phyloP scores from a whole-genome alignment of 92 coral and sea anemone genomes.

The Phenganax marumi region DNA sequence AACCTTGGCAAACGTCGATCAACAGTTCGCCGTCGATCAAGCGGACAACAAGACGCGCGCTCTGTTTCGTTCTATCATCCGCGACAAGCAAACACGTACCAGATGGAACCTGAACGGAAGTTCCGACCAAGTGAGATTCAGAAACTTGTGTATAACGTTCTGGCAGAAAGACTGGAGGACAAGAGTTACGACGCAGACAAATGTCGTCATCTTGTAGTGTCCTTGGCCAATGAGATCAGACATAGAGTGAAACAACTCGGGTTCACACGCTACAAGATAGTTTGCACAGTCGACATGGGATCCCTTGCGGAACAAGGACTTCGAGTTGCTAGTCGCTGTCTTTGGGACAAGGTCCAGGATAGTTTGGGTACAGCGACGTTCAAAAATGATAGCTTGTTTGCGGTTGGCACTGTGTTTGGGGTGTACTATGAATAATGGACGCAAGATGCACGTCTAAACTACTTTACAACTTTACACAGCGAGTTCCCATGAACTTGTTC shows the following conservation, averaged over 20 bases:
- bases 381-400: constrained; percentile 69
- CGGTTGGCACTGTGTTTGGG: constrained; percentile 84
- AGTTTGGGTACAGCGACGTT: constrained; percentile 77
- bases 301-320: constrained; percentile 74
- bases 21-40: constrained; percentile 36
- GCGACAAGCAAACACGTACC: constrained; percentile 76
- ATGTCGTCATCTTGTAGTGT: constrained; percentile 60
- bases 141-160: constrained; percentile 62
- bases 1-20: constrained; percentile 55
- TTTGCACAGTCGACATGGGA: constrained; percentile 83
- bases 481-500: no score
- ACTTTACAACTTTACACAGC: no score
- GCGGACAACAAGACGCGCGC: constrained; percentile 21
- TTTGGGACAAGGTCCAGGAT: constrained; percentile 79
- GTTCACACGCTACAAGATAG: constrained; percentile 82
- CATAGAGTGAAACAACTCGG: constrained; percentile 75
- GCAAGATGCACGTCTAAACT: no score
- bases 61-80: constrained; percentile 39
- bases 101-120: constrained; percentile 63
- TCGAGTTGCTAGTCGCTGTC: constrained; percentile 83
- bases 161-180: constrained; percentile 64
- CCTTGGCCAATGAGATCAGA: constrained; percentile 80
- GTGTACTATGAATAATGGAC: constrained; percentile 69
- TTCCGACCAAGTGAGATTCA: constrained; percentile 70
- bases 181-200: constrained; percentile 65